Evolutionary conservation across 2,888 invertebrate genomes (phyloP), one percentile per base, ranked within the genome.

Genomic region (Alentia gelatinosa): DNA sequence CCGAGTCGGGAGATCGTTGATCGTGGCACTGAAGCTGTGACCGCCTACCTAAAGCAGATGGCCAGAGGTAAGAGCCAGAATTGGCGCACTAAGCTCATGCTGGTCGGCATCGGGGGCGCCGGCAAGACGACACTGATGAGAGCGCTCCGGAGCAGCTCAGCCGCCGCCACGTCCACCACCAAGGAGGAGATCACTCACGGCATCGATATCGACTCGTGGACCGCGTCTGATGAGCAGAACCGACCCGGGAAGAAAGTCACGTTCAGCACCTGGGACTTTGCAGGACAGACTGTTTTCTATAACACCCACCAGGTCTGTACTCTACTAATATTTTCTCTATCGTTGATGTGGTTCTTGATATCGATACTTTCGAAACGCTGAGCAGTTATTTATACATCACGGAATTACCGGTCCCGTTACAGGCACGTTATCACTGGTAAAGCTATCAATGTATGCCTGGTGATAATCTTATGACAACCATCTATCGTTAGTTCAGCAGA

Each of bases 251-350:
- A 90, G 35, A 74, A 84, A 19, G 79, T 94, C 47, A 91, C 92
- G 12, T 94, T 91, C 92, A 94, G 93, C 83, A 91, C 93, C 1
- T 96, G 96, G 96, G 96, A 96, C 93, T 96, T 96, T 94, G 96
- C 96, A 91, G 96, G 96, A 1, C 96, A 96, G 91, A 95, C 95
- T n/a, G 95, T 96, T 19, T 96, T 96, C 92, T 96, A 96, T 93
- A 96, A 96, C 92, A 95, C 95, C n/a, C 95, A 95, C 92, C 95
- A 95, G 94, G 95, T 95, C 15, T 23, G 86, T 5, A 4, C 12
- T n/a, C n/a, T n/a, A n/a, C n/a, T n/a, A n/a, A n/a, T n/a, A n/a
- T n/a, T n/a, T n/a, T n/a, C n/a, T n/a, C n/a, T n/a, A n/a, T n/a
- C n/a, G n/a, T n/a, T n/a, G n/a, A n/a, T n/a, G n/a, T n/a, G n/a